Percentiles rank a stretch among this genome's conserved stretches.
These are phyloP conservation scores for Halcyon leucocephala DNA, from an alignment of 2,797 vertebrate species.

Conservation along the genomic window DNA sequence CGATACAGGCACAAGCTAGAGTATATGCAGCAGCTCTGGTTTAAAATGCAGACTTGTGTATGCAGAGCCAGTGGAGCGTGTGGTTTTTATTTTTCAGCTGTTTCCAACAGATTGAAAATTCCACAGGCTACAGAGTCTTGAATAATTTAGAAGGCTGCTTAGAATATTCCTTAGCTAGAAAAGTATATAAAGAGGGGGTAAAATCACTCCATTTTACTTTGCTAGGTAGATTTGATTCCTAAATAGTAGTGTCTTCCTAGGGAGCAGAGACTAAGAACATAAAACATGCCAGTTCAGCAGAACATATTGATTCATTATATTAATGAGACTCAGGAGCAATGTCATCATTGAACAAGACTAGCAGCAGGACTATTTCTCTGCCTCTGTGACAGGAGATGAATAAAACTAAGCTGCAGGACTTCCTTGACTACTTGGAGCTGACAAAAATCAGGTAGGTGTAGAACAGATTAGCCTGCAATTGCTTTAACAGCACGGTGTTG, in stretches of 20 bases:
- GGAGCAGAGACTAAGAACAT: neutral
- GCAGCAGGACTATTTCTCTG: constrained; percentile 1
- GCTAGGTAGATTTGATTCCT: neutral
- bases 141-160: constrained; percentile 37
- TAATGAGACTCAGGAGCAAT: neutral
- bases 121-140: constrained; percentile 1
- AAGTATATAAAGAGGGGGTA: neutral
- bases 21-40: neutral
- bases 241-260: neutral
- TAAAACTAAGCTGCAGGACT: neutral
- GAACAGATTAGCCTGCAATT: neutral
- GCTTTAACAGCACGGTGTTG: neutral
- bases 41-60: constrained; percentile 24
- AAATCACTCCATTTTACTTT: neutral
- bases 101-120: constrained; percentile 57
- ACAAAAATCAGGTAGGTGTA: neutral
- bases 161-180: neutral
- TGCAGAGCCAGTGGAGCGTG: constrained; percentile 11
- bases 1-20: neutral
- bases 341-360: neutral
- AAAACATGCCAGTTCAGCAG: neutral
- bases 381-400: neutral
- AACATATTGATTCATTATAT: neutral
- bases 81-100: constrained; percentile 42
- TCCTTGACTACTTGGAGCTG: neutral